phyloP scores from a whole-genome alignment of 2,797 vertebrate species.

The Clarias pachynema region DNA sequence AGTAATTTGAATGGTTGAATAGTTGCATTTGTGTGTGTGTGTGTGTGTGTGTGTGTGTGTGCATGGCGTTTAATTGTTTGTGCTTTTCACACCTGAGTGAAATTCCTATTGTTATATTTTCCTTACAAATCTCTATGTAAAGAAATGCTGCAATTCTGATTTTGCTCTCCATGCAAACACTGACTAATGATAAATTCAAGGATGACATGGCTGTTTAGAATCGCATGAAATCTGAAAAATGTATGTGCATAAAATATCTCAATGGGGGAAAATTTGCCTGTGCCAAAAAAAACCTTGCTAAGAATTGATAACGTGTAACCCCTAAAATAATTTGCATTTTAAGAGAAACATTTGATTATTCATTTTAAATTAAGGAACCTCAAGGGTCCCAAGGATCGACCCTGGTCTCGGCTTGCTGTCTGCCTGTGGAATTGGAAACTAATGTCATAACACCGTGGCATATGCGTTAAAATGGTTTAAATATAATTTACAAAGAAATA shows the following conservation, averaged over 20 bases:
- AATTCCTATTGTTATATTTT: slow-evolving; percentile 50
- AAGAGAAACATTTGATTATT: too few relatives aligned
- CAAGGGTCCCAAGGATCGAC: neutral
- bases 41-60: slow-evolving; percentile 16
- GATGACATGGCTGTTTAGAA: neutral
- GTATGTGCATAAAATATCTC: neutral
- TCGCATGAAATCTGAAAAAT: neutral
- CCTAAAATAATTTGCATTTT: neutral
- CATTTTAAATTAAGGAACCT: neutral
- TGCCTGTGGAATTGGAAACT: neutral
- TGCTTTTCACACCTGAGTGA: slow-evolving; percentile 46
- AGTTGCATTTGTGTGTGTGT: neutral
- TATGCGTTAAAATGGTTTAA: neutral
- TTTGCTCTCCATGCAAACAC: neutral
- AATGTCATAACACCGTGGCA: neutral
- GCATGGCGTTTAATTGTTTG: slow-evolving; percentile 12
- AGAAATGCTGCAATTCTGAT: neutral
- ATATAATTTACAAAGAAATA: slow-evolving; percentile 20
- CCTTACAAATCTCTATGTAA: slow-evolving; percentile 29
- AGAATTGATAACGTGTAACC: neutral
- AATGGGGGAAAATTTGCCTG: neutral
- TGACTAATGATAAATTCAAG: slow-evolving; percentile 7
- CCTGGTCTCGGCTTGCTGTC: neutral
- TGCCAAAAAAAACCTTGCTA: neutral
- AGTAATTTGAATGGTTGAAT: neutral